These are phyloP conservation scores for Drosophila kambysellisi DNA, from an alignment of 2,888 invertebrate species.

Conservation along the genomic window DNA sequence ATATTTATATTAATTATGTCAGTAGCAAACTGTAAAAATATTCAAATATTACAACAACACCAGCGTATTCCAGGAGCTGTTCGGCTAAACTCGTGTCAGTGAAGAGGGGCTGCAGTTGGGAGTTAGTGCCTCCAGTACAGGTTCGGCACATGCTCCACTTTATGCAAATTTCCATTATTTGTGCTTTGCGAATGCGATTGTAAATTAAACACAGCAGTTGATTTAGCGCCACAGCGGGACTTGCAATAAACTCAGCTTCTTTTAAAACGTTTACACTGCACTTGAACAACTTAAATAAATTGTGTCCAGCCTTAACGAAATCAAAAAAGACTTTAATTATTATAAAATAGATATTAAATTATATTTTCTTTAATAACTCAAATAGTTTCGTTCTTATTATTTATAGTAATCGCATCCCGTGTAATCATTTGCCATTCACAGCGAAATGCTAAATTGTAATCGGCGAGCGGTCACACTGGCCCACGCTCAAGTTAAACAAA, in stretches of 20 bases:
- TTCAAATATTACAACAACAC: slow-evolving; percentile 61
- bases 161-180: slow-evolving; percentile 80
- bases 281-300: neutral
- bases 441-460: neutral
- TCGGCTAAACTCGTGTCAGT: slow-evolving; percentile 40
- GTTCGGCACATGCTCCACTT: slow-evolving; percentile 83
- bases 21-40: neutral
- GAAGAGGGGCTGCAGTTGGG: slow-evolving; percentile 70
- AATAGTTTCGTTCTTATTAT: neutral
- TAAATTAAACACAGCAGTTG: slow-evolving; percentile 2
- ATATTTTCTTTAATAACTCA: neutral
- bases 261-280: neutral
- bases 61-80: slow-evolving; percentile 76
- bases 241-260: neutral
- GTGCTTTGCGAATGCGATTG: neutral
- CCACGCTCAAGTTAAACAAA: neutral
- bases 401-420: neutral
- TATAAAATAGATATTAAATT: neutral
- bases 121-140: slow-evolving; percentile 55
- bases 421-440: slow-evolving; percentile 1
- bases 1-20: neutral
- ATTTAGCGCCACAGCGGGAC: slow-evolving; percentile 15
- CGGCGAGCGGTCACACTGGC: neutral
- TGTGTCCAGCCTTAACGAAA: neutral
- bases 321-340: neutral